Base-by-base conservation (phyloP, 2,113 vertebrate genomes). In the Carlito syrichta region DNA sequence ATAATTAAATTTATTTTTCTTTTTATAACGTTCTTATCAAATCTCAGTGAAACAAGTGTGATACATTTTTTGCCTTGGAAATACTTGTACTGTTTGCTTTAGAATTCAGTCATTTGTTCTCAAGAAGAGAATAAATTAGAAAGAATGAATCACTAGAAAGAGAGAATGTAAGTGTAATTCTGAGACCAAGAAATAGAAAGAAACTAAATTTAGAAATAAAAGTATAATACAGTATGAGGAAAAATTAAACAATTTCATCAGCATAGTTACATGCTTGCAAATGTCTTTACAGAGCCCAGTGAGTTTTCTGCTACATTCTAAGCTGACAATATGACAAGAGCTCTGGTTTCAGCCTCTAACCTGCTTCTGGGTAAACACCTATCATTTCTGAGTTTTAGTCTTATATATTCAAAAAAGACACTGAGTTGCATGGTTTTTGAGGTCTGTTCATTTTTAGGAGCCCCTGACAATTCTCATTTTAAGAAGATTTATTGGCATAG, bases 161-260 rank as follows among this genome's bases (percentile, higher is more conserved):
- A 63, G 66, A 81, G 8, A 19, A n/a, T 54, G 5, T 16, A 63
- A 69, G 25, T 85, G 35, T 6, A 63, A 68, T 89, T 89, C 58
- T 85, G 40, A 96, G 56, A 83, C 16, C 2, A 48, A 91, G 83
- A 40, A 68, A 22, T 22, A 95, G 60, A 38, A 43, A 92, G 48
- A 93, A 91, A 71, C 32, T 74, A 88, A 38, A 69, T 93, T 96
- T 83, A 62, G 48, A 94, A 94, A 68, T 66, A 86, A 94, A 91
- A 89, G 32, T n/a, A 84, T 2, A 48, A 88, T 54, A 66, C 4
- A 76, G 12, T 40, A 17, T 23, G 20, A 94, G 62, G 43, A 56
- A 91, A 89, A 48, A 86, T 58, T 50, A 89, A 86, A 62, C 30
- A 23, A 48, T 76, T 92, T 91, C 60, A 54, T 74, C 89, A 81